These are phyloP conservation scores for Bombus balteatus DNA, from an alignment of 1,140 invertebrate species.

Conservation along the genomic window DNA sequence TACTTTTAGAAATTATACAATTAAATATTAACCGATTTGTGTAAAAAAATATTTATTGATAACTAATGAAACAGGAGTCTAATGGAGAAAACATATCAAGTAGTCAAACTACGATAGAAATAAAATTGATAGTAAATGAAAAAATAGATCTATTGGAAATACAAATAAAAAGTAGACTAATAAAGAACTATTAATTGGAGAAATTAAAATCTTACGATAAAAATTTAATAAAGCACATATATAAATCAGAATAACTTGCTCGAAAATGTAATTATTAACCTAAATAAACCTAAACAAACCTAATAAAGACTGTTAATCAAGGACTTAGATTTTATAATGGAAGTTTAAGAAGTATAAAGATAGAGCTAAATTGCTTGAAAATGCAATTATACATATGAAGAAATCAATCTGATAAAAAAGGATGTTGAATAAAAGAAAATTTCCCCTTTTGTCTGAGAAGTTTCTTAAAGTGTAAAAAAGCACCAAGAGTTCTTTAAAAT, in stretches of 20 bases:
- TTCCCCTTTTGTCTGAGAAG: no score
- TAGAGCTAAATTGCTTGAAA: neutral
- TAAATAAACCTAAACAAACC: no score
- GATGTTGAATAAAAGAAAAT: neutral
- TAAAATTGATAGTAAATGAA: neutral
- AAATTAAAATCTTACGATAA: no score
- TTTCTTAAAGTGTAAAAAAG: no score
- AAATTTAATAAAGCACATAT: no score
- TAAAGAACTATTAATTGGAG: no score
- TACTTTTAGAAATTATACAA: neutral
- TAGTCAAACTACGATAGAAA: neutral
- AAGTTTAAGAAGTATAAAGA: neutral
- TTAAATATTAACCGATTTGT: neutral
- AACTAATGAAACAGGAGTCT: neutral
- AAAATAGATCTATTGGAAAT: no score
- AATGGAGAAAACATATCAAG: neutral
- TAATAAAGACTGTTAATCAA: no score
- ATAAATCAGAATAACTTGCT: no score
- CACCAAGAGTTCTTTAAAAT: neutral
- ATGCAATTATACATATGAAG: neutral
- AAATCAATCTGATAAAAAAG: neutral
- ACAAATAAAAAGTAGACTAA: no score
- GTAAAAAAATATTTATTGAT: neutral
- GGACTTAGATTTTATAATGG: neutral
- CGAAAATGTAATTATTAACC: no score